These are phyloP conservation scores for Tanytarsus gracilentus DNA, from an alignment of 2,888 invertebrate genomes.

Conservation along the genomic window DNA sequence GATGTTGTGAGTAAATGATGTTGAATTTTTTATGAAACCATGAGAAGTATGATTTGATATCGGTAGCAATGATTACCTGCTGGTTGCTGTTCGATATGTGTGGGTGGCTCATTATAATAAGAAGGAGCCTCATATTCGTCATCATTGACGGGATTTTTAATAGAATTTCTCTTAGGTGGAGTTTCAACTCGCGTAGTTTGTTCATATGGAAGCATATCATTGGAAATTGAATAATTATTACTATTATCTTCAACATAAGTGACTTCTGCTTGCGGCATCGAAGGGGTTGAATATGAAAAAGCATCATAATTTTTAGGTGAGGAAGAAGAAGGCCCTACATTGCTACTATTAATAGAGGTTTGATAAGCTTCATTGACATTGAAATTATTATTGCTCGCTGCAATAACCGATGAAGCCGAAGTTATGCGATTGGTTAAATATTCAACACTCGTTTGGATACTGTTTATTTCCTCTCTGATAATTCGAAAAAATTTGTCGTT, in stretches of 20 bases:
- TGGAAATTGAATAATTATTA: slow-evolving; percentile 19
- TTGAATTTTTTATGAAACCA: background rate
- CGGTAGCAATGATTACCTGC: slow-evolving; percentile 1
- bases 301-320: slow-evolving; percentile 20
- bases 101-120: slow-evolving; percentile 11
- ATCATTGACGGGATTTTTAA: slow-evolving; percentile 16
- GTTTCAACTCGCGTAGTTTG: background rate
- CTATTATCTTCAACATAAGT: slow-evolving; percentile 12
- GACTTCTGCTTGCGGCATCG: slow-evolving; percentile 13
- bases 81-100: background rate
- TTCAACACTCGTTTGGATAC: slow-evolving; percentile 44
- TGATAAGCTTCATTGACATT: slow-evolving; percentile 10
- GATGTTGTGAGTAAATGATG: background rate
- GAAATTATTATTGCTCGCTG: background rate
- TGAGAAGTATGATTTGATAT: background rate
- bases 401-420: slow-evolving; percentile 33
- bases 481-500: background rate
- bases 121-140: slow-evolving; percentile 6
- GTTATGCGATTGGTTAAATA: slow-evolving; percentile 42
- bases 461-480: slow-evolving; percentile 42
- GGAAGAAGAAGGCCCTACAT: slow-evolving; percentile 14
- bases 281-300: background rate
- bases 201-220: background rate
- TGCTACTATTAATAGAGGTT: slow-evolving; percentile 1
- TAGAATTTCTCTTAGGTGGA: slow-evolving; percentile 1